Evolutionary conservation across 2,797 vertebrate species (phyloP), one percentile per base, ranked within the genome.

Genomic region (Spondyliosoma cantharus): DNA sequence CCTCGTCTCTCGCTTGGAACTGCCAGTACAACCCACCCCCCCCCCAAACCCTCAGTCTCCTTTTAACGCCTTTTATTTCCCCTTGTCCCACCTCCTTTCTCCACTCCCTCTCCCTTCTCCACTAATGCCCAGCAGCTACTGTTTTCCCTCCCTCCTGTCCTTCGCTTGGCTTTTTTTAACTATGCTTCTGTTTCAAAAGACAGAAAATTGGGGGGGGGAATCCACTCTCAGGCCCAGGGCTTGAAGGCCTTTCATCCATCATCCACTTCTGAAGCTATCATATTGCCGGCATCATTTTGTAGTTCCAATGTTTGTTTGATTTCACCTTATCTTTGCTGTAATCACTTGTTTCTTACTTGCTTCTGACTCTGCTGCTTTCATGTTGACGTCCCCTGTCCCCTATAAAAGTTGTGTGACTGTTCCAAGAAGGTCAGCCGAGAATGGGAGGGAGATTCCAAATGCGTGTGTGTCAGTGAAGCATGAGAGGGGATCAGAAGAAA

Each of bases 1-100:
- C 70, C 58, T 80, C 63, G 83, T 85, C 87, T 90, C 87, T 93
- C 86, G 66, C 71, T 85, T 90, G 90, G 91, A 92, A 92, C 93
- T 85, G 76, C 80, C 84, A 78, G 71, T 61, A 72, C 60, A 68
- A 76, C 81, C 87, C 79, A 67, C 61, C 74, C 71, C 78, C 49
- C 49, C 14, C 58, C 3, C 53, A 49, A 12, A 17, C 49, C 56
- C 52, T 67, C 65, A 46, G 82, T 81, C 79, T 89, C 77, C 85
- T 73, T 90, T 88, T 86, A 86, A 85, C 56, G 65, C 57, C 62
- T 86, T 88, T 83, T 83, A 83, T 80, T 87, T 84, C 66, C 65
- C 75, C 65, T n/a, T 9, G 42, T 64, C 27, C 80, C 61, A 52
- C 77, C 79, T 74, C 80, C 46, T 84, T 56, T 84, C 67, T 84